These are phyloP conservation scores for Platichthys stellatus DNA, from an alignment of 2,113 vertebrate genomes.

Conservation along the genomic window DNA sequence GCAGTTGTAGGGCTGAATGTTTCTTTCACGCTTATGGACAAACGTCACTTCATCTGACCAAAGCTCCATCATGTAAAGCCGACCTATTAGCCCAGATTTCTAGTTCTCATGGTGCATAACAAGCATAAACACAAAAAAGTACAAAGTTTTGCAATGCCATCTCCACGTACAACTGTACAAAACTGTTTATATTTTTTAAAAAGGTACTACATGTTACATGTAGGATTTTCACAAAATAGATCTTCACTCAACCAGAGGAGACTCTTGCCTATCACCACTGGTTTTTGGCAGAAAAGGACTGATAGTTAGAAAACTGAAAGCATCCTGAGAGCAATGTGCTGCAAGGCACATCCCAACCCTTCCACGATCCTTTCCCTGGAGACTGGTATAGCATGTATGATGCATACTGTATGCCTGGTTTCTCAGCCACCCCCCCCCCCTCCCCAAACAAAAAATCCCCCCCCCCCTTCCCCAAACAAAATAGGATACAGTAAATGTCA, in stretches of 20 bases:
- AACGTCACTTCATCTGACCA: background rate
- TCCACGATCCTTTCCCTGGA: constrained; percentile 36
- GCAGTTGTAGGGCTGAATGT: background rate
- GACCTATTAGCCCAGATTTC: constrained; percentile 24
- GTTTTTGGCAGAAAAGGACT: constrained; percentile 59
- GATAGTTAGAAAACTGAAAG: constrained; percentile 66
- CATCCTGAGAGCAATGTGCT: constrained; percentile 77
- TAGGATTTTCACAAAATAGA: constrained; percentile 70
- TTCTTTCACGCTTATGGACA: background rate
- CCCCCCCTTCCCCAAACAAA: constrained; percentile 13
- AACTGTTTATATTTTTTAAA: constrained; percentile 11
- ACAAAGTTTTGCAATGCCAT: constrained; percentile 60
- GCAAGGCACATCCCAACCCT: constrained; percentile 69
- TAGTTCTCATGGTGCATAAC: constrained; percentile 60
- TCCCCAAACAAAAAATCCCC: constrained; percentile 29
- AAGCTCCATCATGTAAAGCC: constrained; percentile 56
- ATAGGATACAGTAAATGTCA: constrained; percentile 16
- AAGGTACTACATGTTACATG: constrained; percentile 66
- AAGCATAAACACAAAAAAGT: constrained; percentile 59
- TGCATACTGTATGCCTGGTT: constrained; percentile 21
- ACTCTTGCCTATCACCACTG: constrained; percentile 51
- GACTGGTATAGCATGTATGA: constrained; percentile 43
- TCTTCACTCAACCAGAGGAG: constrained; percentile 43
- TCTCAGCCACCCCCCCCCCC: constrained; percentile 28
- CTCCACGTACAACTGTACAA: constrained; percentile 50